Base-by-base conservation (phyloP, 2,888 invertebrate genomes). In the Acanthosepion esculentum region DNA sequence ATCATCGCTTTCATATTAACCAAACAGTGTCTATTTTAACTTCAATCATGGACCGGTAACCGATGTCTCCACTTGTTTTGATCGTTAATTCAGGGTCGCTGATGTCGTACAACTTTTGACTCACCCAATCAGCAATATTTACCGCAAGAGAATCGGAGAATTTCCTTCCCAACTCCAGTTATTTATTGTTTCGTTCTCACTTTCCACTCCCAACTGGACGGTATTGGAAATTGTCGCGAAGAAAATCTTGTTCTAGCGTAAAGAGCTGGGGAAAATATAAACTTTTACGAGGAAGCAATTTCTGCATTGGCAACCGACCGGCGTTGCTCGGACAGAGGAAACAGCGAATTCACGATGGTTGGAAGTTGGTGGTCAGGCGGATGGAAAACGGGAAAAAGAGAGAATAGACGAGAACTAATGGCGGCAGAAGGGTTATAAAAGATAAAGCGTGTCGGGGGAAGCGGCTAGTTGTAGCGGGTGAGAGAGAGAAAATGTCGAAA, bases 241-340 rank as follows among this genome's bases (percentile, higher is more conserved):
- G 78, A 78, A 78, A 78, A 78, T n/a, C n/a, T 78, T 33, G n/a
- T 78, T 78, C 78, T 78, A 78, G 78, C 78, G 78, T 78, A 78
- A 78, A 78, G 78, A 78, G 78, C 78, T 3, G n/a, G 15, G n/a
- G 78, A 78, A 78, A 78, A 78, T 78, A 78, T 78, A 78, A 78
- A 78, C 78, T 78, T 78, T 78, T 78, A 78, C n/a, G 78, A 78
- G n/a, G 78, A n/a, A 78, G 78, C 78, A n/a, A n/a, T n/a, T 78
- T 78, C 78, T n/a, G 78, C 23, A n/a, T 78, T 78, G n/a, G 78
- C 78, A 33, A 33, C n/a, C 78, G 78, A 78, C n/a, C n/a, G 78
- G n/a, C 78, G 78, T 78, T 78, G n/a, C 78, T 78, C 78, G n/a
- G 78, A 33, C 78, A 78, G 78, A 78, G 78, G 15, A 78, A 78